These are phyloP conservation scores for Perccottus glenii DNA, from an alignment of 2,113 vertebrate species.

Conservation along the genomic window DNA sequence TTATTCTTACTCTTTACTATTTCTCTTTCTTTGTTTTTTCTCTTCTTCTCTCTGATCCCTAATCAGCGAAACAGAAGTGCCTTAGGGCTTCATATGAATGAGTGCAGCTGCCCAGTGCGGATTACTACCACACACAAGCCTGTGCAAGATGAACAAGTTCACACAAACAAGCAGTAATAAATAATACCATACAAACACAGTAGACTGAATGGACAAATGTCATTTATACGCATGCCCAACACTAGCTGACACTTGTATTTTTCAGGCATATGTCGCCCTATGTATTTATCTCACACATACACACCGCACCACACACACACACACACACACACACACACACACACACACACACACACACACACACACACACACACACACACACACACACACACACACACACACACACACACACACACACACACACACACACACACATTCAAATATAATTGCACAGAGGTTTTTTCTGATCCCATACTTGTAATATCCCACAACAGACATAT, in stretches of 20 bases:
- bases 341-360: slow-evolving; percentile 4
- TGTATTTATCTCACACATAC: slow-evolving; percentile 32
- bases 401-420: background rate
- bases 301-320: slow-evolving; percentile 2
- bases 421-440: slow-evolving; percentile 4
- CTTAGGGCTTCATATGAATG: slow-evolving; percentile 65
- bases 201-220: slow-evolving; percentile 28
- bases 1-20: slow-evolving; percentile 11
- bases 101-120: slow-evolving; percentile 61
- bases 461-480: slow-evolving; percentile 36
- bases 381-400: slow-evolving; percentile 10
- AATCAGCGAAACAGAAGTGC: slow-evolving; percentile 65
- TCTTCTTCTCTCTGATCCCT: slow-evolving; percentile 59
- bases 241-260: slow-evolving; percentile 49
- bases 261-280: slow-evolving; percentile 37
- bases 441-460: slow-evolving; percentile 1
- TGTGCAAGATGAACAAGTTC: slow-evolving; percentile 30
- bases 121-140: slow-evolving; percentile 57
- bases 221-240: slow-evolving; percentile 36
- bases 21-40: slow-evolving; percentile 18
- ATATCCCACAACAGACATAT: slow-evolving; percentile 39
- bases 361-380: slow-evolving; percentile 1
- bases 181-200: slow-evolving; percentile 19
- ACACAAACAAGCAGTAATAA: slow-evolving; percentile 30
- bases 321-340: slow-evolving; percentile 11